phyloP scores from a whole-genome alignment of 2,888 invertebrate genomes.

The Nysson spinosus region DNA sequence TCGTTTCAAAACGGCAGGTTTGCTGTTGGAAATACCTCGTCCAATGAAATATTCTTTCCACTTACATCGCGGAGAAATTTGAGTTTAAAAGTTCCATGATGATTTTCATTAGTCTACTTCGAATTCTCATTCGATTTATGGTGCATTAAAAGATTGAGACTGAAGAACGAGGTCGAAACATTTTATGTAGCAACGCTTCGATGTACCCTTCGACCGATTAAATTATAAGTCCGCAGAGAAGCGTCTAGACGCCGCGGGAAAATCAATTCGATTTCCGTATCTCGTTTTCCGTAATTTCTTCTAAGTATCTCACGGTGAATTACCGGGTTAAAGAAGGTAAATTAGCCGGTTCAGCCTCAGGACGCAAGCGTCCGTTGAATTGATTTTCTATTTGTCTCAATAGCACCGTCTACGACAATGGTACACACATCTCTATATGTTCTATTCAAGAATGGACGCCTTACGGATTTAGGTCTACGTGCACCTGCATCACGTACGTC shows the following conservation, averaged over 20 bases:
- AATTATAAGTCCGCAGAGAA: slow-evolving; percentile 23
- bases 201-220: background rate
- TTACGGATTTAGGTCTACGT: no score
- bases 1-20: slow-evolving; percentile 12
- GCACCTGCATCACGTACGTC: no score
- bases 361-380: slow-evolving; percentile 46
- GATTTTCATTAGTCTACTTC: background rate
- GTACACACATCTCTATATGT: background rate
- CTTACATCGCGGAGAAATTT: slow-evolving; percentile 6
- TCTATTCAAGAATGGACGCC: no score
- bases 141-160: no score
- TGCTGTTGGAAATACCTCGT: slow-evolving; percentile 23
- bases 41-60: slow-evolving; percentile 2
- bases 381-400: slow-evolving; percentile 56
- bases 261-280: slow-evolving; percentile 43
- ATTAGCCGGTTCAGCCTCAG: slow-evolving; percentile 39
- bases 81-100: background rate
- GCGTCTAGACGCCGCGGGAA: slow-evolving; percentile 25
- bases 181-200: no score
- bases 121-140: no score
- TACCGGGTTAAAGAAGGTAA: slow-evolving; percentile 35
- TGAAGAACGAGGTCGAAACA: no score
- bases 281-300: slow-evolving; percentile 33
- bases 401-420: slow-evolving; percentile 8
- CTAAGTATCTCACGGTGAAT: slow-evolving; percentile 18